phyloP scores from a whole-genome alignment of 2,113 vertebrate species.

The Centropus unirufus region DNA sequence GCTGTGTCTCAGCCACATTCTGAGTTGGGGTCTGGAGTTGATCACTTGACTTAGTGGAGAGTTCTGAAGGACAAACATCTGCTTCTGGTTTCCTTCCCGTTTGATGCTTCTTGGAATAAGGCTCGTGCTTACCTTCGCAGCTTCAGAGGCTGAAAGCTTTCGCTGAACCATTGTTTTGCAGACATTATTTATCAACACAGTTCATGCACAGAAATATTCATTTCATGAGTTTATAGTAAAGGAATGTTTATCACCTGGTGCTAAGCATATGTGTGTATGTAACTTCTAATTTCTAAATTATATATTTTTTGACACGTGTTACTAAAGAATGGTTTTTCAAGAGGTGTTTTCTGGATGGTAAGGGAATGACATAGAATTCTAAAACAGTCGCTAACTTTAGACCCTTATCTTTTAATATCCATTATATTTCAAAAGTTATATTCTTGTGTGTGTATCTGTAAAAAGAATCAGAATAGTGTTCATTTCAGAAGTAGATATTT shows the following conservation, averaged over 20 bases:
- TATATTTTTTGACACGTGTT: not conserved
- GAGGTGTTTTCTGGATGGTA: not conserved
- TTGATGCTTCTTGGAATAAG: not conserved
- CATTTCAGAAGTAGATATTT: not conserved
- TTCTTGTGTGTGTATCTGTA: not conserved
- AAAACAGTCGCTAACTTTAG: not conserved
- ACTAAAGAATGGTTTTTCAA: not conserved
- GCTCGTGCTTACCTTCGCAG: not conserved
- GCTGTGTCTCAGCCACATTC: accelerated
- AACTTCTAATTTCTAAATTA: not conserved
- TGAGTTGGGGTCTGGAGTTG: not conserved
- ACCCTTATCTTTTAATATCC: not conserved
- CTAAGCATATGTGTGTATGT: not conserved
- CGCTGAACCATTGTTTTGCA: not conserved
- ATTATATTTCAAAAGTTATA: not conserved
- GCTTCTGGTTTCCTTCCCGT: not conserved
- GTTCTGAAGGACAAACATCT: not conserved
- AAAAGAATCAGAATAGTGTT: not conserved
- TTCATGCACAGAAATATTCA: not conserved
- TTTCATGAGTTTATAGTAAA: not conserved
- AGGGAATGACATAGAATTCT: not conserved
- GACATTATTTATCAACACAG: not conserved
- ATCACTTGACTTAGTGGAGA: not conserved
- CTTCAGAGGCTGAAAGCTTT: not conserved
- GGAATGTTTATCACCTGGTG: not conserved